Evolutionary conservation across 2,888 invertebrate genomes (phyloP), one percentile per base, ranked within the genome.

Genomic region (Diaprepes abbreviatus): DNA sequence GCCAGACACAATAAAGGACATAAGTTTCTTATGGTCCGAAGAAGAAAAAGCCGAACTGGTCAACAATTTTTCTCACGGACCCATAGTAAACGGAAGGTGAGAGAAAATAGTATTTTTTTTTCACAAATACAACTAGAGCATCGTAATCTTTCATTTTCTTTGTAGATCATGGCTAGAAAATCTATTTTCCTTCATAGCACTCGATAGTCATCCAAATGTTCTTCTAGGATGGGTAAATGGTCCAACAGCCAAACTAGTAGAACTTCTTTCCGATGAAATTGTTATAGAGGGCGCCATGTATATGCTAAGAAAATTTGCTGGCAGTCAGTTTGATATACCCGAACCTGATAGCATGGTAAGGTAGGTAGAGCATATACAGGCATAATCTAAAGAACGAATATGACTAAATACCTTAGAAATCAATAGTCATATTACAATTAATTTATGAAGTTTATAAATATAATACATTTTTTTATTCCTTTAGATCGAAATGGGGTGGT

Each of bases 191-290:
- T 92, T 93, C 81, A 90, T 90, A 78, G 85, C 88, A 4, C 87
- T 91, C 4, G 88, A 88, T 74, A 86, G 88, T 75, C 89, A 91
- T 77, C 88, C 90, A 0, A 85, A 86, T 31, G 84, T 91, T 6
- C 81, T 93, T 24, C 86, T 90, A 65, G 92, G 88, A 0, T 93
- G 93, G 92, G 85, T 92, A n/a, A 86, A 88, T 57, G 92, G 92
- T 1, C 83, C 86, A 45, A 87, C 87, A 74, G 90, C 91, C 0
- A 83, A 85, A 70, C 81, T 87, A 60, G 88, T 91, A 83, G 93
- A 93, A 80, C 81, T 81, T 1, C 78, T 90, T 36, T 79, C 87
- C 0, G 87, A 89, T 55, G 84, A 86, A 16, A 85, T 87, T 60
- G 85, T 91, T 3, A 78, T 82, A 16, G 79, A 85, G 14, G 86